Conservation (phyloP, 2,113 vertebrate genomes). For the Chaetura pelagica region DNA sequence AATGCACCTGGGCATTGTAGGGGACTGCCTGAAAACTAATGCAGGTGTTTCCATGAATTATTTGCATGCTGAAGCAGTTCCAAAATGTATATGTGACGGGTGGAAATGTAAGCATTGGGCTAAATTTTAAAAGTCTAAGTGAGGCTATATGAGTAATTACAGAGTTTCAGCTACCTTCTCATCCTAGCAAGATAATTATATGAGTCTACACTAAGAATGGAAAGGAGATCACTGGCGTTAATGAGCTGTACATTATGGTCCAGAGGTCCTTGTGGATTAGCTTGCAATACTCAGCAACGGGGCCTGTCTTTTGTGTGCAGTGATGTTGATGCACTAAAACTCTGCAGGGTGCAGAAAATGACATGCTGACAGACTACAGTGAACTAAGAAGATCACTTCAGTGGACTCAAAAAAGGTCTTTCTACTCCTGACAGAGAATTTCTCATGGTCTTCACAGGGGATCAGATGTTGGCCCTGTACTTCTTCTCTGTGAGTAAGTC, state of each 20-base stretch:
- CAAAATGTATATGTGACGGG: not conserved
- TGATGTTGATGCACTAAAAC: not conserved
- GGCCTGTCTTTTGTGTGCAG: not conserved
- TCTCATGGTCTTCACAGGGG: not conserved
- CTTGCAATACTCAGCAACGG: not conserved
- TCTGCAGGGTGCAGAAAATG: not conserved
- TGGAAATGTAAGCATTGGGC: not conserved
- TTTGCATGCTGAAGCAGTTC: not conserved
- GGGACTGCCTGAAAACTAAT: not conserved
- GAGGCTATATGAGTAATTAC: not conserved
- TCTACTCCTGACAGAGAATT: not conserved
- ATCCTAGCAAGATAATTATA: not conserved
- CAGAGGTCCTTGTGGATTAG: not conserved
- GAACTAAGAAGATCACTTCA: not conserved
- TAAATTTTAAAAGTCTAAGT: not conserved
- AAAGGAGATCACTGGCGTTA: not conserved
- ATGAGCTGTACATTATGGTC: not conserved
- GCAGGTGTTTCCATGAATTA: not conserved
- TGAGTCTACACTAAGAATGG: not conserved
- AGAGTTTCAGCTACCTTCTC: not conserved
- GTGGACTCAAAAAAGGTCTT: not conserved
- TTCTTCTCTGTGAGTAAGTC: not conserved
- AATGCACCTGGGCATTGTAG: not conserved
- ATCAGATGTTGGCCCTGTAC: not conserved
- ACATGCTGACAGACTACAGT: not conserved